Percentiles rank a stretch among this genome's conserved stretches.
Evolutionary conservation across 2,888 invertebrate species (phyloP).

Genomic region (Neoascia interrupta): DNA sequence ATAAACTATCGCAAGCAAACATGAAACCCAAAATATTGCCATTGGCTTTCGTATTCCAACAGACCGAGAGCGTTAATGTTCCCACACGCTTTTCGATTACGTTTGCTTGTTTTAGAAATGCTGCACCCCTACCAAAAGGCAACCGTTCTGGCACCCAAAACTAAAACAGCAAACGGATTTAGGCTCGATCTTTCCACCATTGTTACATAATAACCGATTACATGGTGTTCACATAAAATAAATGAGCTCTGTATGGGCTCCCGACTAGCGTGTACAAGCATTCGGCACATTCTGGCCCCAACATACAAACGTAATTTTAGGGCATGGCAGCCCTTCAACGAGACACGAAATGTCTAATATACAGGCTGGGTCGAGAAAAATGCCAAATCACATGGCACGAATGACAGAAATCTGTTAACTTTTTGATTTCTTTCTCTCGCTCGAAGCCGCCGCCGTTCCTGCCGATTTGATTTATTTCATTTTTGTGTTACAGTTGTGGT

Average conservation of each 20-base stretch:
- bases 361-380: slow-evolving; percentile 9
- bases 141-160: background rate
- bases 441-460: background rate
- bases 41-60: slow-evolving; percentile 38
- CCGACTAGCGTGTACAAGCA: slow-evolving; percentile 30
- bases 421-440: slow-evolving; percentile 55
- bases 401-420: slow-evolving; percentile 63
- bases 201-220: slow-evolving; percentile 61
- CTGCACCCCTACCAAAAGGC: background rate
- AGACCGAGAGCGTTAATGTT: slow-evolving; percentile 46
- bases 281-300: background rate
- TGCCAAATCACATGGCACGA: slow-evolving; percentile 43
- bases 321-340: slow-evolving; percentile 31
- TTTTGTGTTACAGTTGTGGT: slow-evolving; percentile 26
- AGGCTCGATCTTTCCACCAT: slow-evolving; percentile 27
- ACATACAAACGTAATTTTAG: no score
- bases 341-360: slow-evolving; percentile 36
- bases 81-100: slow-evolving; percentile 47
- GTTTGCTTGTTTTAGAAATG: background rate
- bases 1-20: slow-evolving; percentile 64
- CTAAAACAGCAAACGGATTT: slow-evolving; percentile 20
- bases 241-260: slow-evolving; percentile 22
- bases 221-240: slow-evolving; percentile 47
- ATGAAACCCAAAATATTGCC: slow-evolving; percentile 56
- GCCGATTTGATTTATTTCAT: slow-evolving; percentile 48